phyloP scores from a whole-genome alignment of 2,113 vertebrate genomes.

The Malurus alboscapulatus region DNA sequence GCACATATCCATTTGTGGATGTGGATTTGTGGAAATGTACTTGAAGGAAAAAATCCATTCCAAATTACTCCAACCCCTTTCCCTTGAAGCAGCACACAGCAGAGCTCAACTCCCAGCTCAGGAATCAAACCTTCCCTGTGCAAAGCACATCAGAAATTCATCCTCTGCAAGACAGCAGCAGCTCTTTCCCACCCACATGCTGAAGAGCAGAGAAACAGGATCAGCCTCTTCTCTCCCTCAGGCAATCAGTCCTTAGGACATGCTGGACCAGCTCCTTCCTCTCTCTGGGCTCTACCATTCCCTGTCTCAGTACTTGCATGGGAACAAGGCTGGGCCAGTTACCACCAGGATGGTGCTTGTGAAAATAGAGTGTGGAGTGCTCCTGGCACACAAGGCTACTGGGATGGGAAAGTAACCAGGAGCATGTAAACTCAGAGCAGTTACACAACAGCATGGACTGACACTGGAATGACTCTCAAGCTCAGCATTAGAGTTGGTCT shows the following conservation, averaged over 20 bases:
- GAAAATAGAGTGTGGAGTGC: rapidly evolving
- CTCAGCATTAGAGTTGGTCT: neutral
- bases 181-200: neutral
- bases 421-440: neutral
- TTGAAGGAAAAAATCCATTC: neutral
- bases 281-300: neutral
- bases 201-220: neutral
- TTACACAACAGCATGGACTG: rapidly evolving
- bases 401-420: neutral
- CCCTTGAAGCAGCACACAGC: neutral
- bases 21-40: neutral
- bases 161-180: neutral
- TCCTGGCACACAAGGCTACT: neutral
- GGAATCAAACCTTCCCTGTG: neutral
- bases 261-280: rapidly evolving
- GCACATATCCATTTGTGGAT: neutral
- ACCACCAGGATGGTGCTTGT: rapidly evolving
- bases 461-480: neutral
- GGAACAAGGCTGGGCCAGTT: neutral
- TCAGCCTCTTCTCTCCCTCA: neutral
- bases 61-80: neutral
- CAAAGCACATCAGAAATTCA: neutral
- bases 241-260: neutral
- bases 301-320: rapidly evolving
- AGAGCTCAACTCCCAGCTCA: neutral